Evolutionary conservation across 2,113 vertebrate genomes (phyloP).

Genomic region (Lethenteron reissneri): DNA sequence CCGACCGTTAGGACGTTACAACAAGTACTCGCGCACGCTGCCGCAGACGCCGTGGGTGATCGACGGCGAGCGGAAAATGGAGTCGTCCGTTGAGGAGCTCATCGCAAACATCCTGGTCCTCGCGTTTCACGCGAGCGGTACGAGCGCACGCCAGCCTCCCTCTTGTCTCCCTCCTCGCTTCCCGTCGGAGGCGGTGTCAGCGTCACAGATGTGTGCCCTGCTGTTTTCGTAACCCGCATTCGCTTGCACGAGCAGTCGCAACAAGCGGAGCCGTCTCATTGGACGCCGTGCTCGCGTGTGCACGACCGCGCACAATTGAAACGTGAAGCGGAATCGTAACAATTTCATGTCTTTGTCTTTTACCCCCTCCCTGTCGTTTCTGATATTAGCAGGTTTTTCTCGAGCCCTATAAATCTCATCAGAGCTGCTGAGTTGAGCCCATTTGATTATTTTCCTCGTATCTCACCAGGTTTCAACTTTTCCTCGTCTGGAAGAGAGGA

Average conservation of each 20-base stretch:
- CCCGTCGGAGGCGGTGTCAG: too few relatives aligned
- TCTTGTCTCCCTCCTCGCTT: too few relatives aligned
- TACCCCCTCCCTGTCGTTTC: too few relatives aligned
- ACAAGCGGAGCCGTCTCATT: too few relatives aligned
- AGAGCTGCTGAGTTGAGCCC: neutral
- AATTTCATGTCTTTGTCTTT: too few relatives aligned
- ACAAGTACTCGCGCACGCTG: conserved; percentile 75
- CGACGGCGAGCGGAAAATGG: conserved; percentile 74
- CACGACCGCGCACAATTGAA: too few relatives aligned
- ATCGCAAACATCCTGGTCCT: conserved; percentile 53
- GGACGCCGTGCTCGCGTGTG: too few relatives aligned
- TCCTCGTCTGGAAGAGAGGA: conserved; percentile 92
- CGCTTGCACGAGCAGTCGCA: neutral
- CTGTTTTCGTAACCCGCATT: conserved; percentile 14
- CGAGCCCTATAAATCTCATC: neutral
- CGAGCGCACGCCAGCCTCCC: too few relatives aligned
- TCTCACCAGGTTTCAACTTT: conserved; percentile 63
- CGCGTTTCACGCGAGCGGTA: conserved; percentile 53
- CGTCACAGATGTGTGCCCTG: too few relatives aligned
- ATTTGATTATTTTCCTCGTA: conserved; percentile 11
- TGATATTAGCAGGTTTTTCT: neutral
- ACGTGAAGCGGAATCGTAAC: too few relatives aligned
- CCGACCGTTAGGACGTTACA: conserved; percentile 51
- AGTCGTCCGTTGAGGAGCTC: conserved; percentile 89
- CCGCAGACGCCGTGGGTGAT: conserved; percentile 97